Base-by-base conservation (phyloP, 2,113 vertebrate species). In the Bos javanicus region DNA sequence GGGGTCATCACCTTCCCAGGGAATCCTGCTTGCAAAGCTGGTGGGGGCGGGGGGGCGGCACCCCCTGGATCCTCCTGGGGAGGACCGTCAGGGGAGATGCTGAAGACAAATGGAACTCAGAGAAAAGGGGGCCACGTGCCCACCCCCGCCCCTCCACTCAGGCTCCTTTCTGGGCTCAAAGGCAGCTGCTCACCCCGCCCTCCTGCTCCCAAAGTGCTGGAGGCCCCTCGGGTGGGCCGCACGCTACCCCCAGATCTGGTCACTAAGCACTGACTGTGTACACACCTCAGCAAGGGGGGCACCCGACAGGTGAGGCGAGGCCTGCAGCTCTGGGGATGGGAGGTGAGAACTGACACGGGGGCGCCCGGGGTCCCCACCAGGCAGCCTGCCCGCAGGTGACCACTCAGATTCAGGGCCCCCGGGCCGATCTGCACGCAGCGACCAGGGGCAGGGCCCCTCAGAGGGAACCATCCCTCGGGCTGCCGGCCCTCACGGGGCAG, bases 301-400 rank as follows among this genome's bases (percentile, higher is more conserved):
- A 2, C 60, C 60, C 9, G 4, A 48, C 3, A 21, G 7, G n/a
- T 2, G 8, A 56, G 12, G 46, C 16, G 1, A 13, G 33, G 52
- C 23, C 19, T 4, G 30, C 5, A 1, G 46, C 43, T 3, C 3
- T 2, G 50, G 21, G 12, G 25, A 46, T 10, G 5, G 23, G 7
- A 46, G 28, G 28, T 3, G n/a, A 48, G 28, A 28, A 11, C 28
- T 0, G 23, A 64, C 12, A 46, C 0, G 0, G 62, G 43, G 6
- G 19, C 0, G 0, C 85, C 64, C 1, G 0, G 50, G 19, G 4
- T 19, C 54, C 52, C 67, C 19, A 17, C 7, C 4, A 1, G 7
- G 62, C 12, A 30, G 52, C n/a, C 57, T 39, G 71, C 33, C 62
- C 23, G 1, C 56, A 28, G 15, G 33, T 39, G 46, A 26, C 48